Conservation (phyloP, 2,113 vertebrate genomes). For the Rhinogobius similis region DNA sequence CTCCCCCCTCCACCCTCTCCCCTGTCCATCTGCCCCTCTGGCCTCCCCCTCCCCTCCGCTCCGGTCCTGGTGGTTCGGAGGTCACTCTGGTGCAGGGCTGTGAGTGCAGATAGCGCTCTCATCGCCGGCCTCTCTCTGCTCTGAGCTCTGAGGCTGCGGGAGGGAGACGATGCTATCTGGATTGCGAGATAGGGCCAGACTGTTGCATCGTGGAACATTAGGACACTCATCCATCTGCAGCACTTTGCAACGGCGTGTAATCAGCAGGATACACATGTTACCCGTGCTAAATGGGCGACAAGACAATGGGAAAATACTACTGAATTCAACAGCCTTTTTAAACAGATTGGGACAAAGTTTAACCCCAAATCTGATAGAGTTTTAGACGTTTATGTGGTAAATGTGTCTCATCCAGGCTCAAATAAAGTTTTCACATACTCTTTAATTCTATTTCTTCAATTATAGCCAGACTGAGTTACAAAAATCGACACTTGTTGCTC, state of each 20-base stretch:
- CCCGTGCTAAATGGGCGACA: slow-evolving; percentile 33
- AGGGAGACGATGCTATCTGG: slow-evolving; percentile 54
- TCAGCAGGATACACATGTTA: slow-evolving; percentile 16
- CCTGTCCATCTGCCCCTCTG: no score
- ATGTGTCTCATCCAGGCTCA: no score
- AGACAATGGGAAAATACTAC: background rate
- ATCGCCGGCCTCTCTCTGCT: slow-evolving; percentile 37
- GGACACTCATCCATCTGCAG: slow-evolving; percentile 73
- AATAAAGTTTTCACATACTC: no score
- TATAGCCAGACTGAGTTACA: no score
- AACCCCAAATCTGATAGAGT: no score
- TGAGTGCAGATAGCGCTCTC: slow-evolving; percentile 56
- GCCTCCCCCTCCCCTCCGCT: no score
- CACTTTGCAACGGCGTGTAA: slow-evolving; percentile 31
- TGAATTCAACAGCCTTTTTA: background rate
- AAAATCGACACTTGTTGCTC: no score
- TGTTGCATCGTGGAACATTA: slow-evolving; percentile 61
- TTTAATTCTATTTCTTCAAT: no score
- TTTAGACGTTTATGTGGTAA: no score
- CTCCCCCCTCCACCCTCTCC: no score
- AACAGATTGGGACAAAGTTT: background rate
- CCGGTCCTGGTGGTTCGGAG: no score
- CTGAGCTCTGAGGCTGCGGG: slow-evolving; percentile 12
- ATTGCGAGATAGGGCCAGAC: slow-evolving; percentile 40
- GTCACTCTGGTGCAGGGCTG: slow-evolving; percentile 42